A percentile compares a stretch with the other conserved stretches of the same genome.
These are phyloP conservation scores for Bergia sp. DNA, from an alignment of 92 coral and sea anemone genomes.

Conservation along the genomic window DNA sequence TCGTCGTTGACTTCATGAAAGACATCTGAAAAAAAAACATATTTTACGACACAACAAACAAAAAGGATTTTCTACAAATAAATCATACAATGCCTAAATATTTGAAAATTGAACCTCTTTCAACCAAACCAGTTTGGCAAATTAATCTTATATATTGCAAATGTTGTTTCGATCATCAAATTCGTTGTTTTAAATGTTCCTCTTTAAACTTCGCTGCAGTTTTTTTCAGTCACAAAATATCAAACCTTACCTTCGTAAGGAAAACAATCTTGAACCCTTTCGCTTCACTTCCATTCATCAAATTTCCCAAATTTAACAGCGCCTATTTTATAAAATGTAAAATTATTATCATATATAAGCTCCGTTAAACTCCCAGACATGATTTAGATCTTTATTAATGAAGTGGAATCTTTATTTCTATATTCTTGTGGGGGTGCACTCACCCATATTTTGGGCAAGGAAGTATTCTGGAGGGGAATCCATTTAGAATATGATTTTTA, in stretches of 20 bases:
- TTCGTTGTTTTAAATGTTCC: neutral
- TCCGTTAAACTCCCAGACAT: neutral
- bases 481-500: no score
- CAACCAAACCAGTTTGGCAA: no score
- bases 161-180: no score
- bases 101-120: no score
- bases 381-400: no score
- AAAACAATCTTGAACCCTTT: slow-evolving; percentile 71
- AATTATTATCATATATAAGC: neutral
- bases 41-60: no score
- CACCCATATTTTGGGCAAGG: no score
- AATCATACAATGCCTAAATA: no score
- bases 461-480: neutral
- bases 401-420: neutral
- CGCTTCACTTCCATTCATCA: slow-evolving; percentile 74
- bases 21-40: slow-evolving; percentile 57
- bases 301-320: slow-evolving; percentile 70
- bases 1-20: slow-evolving; percentile 67
- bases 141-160: no score
- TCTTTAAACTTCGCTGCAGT: neutral
- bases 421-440: no score
- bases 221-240: neutral
- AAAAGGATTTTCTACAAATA: no score
- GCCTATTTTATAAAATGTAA: slow-evolving; percentile 22
- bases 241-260: slow-evolving; percentile 63